A percentile compares a stretch with the other conserved stretches of the same genome.
These are phyloP conservation scores for Smutsia temminckii DNA, from an alignment of 2,797 vertebrate genomes.

Conservation along the genomic window DNA sequence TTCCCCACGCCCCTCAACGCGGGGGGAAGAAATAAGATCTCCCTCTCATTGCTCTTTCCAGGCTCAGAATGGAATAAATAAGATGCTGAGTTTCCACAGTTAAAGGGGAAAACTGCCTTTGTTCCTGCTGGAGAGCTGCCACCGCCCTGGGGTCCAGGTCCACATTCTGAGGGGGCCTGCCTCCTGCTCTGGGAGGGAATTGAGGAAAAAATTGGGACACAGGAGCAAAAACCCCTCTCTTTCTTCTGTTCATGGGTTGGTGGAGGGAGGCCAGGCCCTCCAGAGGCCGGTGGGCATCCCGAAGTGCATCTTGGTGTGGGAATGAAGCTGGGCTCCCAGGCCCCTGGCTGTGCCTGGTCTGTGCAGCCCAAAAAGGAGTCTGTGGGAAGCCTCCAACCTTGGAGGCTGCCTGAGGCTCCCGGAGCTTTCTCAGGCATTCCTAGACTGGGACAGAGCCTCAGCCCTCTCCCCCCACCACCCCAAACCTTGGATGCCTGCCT, in stretches of 20 bases:
- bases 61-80: conserved; percentile 39
- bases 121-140: conserved; percentile 54
- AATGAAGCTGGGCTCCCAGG: conserved; percentile 23
- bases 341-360: conserved; percentile 54
- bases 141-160: neutral
- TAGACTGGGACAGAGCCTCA: conserved; percentile 74
- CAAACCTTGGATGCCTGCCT: conserved; percentile 80
- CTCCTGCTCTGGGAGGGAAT: neutral
- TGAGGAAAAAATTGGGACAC: neutral
- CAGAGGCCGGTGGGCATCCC: neutral
- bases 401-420: conserved; percentile 41
- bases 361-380: conserved; percentile 42
- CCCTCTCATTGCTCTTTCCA: neutral
- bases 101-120: neutral
- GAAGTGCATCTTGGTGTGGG: conserved; percentile 53
- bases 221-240: neutral
- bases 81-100: conserved; percentile 22
- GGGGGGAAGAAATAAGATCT: conserved; percentile 57
- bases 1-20: neutral
- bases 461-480: conserved; percentile 16
- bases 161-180: neutral
- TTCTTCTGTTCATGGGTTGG: neutral
- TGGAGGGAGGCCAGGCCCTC: neutral
- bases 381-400: conserved; percentile 83
- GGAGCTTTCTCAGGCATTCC: conserved; percentile 85